Evolutionary conservation across 2,797 vertebrate species (phyloP).

Genomic region (Sus cebifrons): DNA sequence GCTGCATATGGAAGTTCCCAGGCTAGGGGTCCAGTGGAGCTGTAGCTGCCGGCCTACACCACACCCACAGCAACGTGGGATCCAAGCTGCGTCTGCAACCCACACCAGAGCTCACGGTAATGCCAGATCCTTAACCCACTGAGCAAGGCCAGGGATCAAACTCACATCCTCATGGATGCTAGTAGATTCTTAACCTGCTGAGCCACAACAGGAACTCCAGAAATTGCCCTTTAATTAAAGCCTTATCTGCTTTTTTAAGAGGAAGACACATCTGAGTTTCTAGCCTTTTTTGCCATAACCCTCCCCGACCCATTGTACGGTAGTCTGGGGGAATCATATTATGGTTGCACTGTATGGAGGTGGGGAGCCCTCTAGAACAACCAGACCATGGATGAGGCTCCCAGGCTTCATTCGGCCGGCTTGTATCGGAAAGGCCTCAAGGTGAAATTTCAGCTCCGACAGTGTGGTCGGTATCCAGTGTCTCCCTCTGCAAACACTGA

Average conservation of each 20-base stretch:
- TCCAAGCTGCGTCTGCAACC: no score
- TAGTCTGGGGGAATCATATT: neutral
- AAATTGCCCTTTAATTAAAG: neutral
- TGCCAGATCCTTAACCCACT: no score
- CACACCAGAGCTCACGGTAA: no score
- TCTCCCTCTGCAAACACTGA: constrained; percentile 64
- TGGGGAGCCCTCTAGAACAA: neutral
- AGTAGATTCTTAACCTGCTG: no score
- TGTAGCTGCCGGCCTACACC: no score
- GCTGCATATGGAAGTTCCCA: no score
- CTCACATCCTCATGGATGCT: no score
- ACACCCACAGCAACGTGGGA: no score
- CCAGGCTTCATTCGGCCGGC: rapidly evolving
- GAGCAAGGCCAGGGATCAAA: no score
- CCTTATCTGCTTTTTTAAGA: neutral
- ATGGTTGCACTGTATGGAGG: neutral
- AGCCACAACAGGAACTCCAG: neutral
- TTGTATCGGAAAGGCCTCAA: neutral
- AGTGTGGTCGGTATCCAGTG: neutral
- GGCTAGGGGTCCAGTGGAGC: no score
- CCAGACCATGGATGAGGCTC: neutral
- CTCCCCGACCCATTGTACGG: neutral
- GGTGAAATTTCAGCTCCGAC: constrained; percentile 66
- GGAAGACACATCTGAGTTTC: neutral
- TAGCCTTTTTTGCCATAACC: neutral